Percentiles rank a stretch among this genome's conserved stretches.
phyloP scores from a whole-genome alignment of 2,113 vertebrate genomes.

The Vicugna pacos region DNA sequence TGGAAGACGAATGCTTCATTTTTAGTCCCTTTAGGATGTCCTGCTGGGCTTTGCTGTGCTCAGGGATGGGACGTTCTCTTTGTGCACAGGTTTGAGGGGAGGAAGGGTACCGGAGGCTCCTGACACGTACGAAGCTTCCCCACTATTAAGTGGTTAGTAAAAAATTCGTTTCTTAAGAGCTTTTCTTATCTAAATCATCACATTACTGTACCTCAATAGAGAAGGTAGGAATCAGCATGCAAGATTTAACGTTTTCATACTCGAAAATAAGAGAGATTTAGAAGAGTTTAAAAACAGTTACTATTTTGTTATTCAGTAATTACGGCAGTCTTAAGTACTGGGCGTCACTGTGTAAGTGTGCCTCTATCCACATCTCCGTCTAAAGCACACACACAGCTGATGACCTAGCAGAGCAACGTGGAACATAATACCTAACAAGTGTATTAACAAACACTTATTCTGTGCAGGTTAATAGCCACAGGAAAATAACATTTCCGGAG shows the following conservation, averaged over 20 bases:
- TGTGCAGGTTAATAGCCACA: background rate
- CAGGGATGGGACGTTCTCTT: accelerated
- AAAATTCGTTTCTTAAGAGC: background rate
- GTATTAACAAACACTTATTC: slow-evolving; percentile 28
- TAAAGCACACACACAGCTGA: background rate
- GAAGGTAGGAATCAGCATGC: background rate
- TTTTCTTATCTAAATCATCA: background rate
- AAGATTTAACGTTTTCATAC: background rate
- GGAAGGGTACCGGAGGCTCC: background rate
- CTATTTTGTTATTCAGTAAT: background rate
- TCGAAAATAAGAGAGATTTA: slow-evolving; percentile 25
- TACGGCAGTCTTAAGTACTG: background rate
- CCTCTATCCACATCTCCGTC: background rate
- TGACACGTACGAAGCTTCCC: background rate
- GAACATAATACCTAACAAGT: background rate
- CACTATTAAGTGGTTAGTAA: background rate
- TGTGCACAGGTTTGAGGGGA: background rate
- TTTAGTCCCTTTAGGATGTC: background rate
- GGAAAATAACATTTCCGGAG: background rate
- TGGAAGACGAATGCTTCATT: background rate
- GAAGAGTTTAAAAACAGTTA: background rate
- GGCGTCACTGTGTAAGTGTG: background rate
- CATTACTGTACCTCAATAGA: background rate
- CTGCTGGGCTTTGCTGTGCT: background rate
- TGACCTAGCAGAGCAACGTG: background rate